Base-by-base conservation (phyloP, 2,797 vertebrate genomes). In the Takifugu ocellatus region DNA sequence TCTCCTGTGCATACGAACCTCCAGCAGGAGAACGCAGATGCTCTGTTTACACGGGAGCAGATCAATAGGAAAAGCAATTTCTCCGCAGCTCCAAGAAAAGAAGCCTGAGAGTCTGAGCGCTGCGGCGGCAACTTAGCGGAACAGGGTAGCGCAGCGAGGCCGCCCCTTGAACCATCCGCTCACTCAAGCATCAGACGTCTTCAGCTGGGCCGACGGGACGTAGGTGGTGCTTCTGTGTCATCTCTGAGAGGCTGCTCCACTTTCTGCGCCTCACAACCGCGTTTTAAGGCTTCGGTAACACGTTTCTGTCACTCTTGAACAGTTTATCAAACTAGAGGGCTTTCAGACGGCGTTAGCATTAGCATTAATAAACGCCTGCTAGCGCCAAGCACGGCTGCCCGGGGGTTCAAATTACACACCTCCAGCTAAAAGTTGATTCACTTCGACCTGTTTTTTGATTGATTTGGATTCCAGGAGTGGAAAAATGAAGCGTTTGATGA, bases 61-160 rank as follows among this genome's bases (percentile, higher is more conserved):
- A 84, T 87, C 85, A 65, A 88, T 86, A 83, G 45, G 55, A 42
- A 39, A 78, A 59, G 60, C 67, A 39, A 62, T 84, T 77, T 79
- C 72, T 65, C 59, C 52, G 70, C 77, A 69, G 69, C 66, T 70
- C 78, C 55, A 75, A 81, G 77, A 83, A 81, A 82, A 84, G 74
- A 81, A 73, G 51, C 66, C 61, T 4, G 63, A 14, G 46, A 66
- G 64, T 59, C 33, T 24, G 47, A 52, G 64, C 53, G 45, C 65
- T 12, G 15, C 14, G 12, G 56, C 6, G 39, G 16, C 24, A 67
- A 74, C 81, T 70, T 55, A 48, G 55, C 63, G 59, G 65, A 75
- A 74, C 78, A 70, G 73, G 78, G 53, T 51, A 42, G 63, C 27
- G 70, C 72, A 74, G 66, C 0, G 39, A 70, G 70, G 69, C 64